phyloP scores from a whole-genome alignment of 1,140 invertebrate genomes.

The Caenorhabditis briggsae region DNA sequence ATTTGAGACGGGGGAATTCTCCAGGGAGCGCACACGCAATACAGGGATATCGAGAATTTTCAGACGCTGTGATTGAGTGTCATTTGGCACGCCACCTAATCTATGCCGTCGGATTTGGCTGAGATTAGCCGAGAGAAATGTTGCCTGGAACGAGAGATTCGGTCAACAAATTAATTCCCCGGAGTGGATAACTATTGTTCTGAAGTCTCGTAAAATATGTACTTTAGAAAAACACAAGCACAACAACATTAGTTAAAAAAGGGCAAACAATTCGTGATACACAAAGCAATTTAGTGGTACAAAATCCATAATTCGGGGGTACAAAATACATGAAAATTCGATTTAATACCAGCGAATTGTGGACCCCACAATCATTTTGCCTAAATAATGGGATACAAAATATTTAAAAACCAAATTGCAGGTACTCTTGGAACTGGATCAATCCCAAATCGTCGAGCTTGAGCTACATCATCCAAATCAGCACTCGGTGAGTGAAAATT shows the following conservation, averaged over 20 bases:
- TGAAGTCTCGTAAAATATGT: too few relatives aligned
- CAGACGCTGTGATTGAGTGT: not conserved
- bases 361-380: too few relatives aligned
- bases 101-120: not conserved
- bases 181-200: not conserved
- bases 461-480: slow-evolving; percentile 56
- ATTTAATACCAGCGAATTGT: too few relatives aligned
- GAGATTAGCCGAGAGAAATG: not conserved
- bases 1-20: slow-evolving; percentile 6
- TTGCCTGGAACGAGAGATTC: not conserved
- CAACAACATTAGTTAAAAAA: too few relatives aligned
- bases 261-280: too few relatives aligned
- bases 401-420: slow-evolving; percentile 12
- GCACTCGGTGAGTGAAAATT: not conserved
- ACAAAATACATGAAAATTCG: too few relatives aligned
- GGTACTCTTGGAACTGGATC: slow-evolving; percentile 61
- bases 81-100: not conserved
- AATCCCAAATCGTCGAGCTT: slow-evolving; percentile 56
- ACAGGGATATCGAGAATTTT: slow-evolving; percentile 10
- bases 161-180: not conserved
- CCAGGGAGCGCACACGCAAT: not conserved
- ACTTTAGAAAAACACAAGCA: too few relatives aligned
- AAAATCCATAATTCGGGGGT: too few relatives aligned
- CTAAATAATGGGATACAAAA: not conserved
- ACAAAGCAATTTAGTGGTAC: too few relatives aligned